phyloP scores from a whole-genome alignment of 2,797 vertebrate genomes.

The Poecilia velifera region DNA sequence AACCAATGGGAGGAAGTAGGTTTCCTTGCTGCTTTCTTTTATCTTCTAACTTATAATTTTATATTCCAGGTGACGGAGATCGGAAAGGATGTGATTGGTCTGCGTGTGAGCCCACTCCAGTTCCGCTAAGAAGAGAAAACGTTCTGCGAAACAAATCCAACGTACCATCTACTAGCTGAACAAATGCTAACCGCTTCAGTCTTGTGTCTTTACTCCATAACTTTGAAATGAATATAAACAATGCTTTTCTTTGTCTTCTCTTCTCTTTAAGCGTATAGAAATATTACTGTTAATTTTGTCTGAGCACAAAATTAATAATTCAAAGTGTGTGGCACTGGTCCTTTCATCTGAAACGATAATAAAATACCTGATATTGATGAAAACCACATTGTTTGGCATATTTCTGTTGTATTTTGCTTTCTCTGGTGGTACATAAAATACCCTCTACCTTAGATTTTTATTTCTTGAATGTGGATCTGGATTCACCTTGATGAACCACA shows the following conservation, averaged over 20 bases:
- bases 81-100: slow-evolving; percentile 93
- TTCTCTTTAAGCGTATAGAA: slow-evolving; percentile 43
- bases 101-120: slow-evolving; percentile 95
- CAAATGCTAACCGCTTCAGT: slow-evolving; percentile 41
- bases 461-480: background rate
- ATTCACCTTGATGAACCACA: background rate
- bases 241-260: slow-evolving; percentile 39
- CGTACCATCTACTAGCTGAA: slow-evolving; percentile 25
- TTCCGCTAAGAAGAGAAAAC: slow-evolving; percentile 84
- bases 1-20: too few species aligned
- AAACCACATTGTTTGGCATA: background rate
- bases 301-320: slow-evolving; percentile 25
- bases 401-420: background rate
- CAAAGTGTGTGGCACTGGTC: slow-evolving; percentile 10
- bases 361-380: slow-evolving; percentile 28
- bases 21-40: background rate
- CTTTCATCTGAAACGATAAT: slow-evolving; percentile 42
- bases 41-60: slow-evolving; percentile 1
- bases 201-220: slow-evolving; percentile 5
- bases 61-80: slow-evolving; percentile 91
- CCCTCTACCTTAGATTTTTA: background rate
- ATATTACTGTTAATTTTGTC: slow-evolving; percentile 24
- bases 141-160: slow-evolving; percentile 28
- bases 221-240: slow-evolving; percentile 15
- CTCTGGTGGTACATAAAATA: background rate